Evolutionary conservation across 2,888 invertebrate genomes (phyloP).

Genomic region (Omphaloscelis lunosa): DNA sequence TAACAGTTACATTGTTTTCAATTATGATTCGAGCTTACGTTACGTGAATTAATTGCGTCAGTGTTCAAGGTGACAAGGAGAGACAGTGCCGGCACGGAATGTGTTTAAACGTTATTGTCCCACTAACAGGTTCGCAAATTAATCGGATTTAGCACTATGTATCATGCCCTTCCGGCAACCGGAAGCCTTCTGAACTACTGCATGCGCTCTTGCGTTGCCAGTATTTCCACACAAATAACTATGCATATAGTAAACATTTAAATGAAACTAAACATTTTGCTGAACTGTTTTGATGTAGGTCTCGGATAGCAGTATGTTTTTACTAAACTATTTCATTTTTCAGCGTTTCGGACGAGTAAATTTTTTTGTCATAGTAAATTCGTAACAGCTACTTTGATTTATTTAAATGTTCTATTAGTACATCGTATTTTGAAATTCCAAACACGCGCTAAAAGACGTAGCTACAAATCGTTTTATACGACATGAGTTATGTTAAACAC

Average conservation of each 20-base stretch:
- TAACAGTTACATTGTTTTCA: slow-evolving; percentile 68
- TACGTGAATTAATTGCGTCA: slow-evolving; percentile 75
- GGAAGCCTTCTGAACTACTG: slow-evolving; percentile 71
- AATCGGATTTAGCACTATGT: slow-evolving; percentile 83
- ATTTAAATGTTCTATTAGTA: slow-evolving; percentile 29
- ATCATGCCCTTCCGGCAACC: slow-evolving; percentile 77
- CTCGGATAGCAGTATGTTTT: not conserved
- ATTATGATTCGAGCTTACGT: slow-evolving; percentile 73
- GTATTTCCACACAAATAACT: slow-evolving; percentile 66
- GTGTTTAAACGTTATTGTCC: slow-evolving; percentile 84
- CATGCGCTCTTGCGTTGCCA: slow-evolving; percentile 60
- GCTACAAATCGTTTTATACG: slow-evolving; percentile 50
- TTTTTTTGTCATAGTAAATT: slow-evolving; percentile 44
- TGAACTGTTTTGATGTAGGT: not conserved
- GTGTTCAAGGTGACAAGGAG: slow-evolving; percentile 71
- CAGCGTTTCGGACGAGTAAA: slow-evolving; percentile 3
- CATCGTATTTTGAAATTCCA: slow-evolving; percentile 40
- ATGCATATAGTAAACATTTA: slow-evolving; percentile 26
- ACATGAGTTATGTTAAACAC: slow-evolving; percentile 60
- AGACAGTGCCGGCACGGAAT: slow-evolving; percentile 78
- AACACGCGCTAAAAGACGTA: slow-evolving; percentile 34
- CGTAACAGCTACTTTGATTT: slow-evolving; percentile 50
- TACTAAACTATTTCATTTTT: slow-evolving; percentile 11
- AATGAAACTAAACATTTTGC: too few relatives aligned
- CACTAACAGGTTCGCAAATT: slow-evolving; percentile 83